Evolutionary conservation across 2,113 vertebrate species (phyloP).

Genomic region (Synodontis membranacea): DNA sequence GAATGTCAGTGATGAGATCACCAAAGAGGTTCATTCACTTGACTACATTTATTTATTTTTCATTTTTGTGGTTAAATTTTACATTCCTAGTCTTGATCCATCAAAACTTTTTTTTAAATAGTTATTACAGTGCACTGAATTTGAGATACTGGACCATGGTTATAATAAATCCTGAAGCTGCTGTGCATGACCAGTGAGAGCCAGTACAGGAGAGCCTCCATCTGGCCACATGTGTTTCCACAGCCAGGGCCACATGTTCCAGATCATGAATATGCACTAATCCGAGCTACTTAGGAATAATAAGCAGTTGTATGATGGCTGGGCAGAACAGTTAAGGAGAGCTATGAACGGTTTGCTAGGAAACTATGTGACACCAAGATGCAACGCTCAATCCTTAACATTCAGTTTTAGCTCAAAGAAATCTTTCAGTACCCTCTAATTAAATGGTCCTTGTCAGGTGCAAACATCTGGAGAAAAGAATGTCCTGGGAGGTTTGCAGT

Average conservation of each 20-base stretch:
- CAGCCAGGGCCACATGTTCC: constrained; percentile 81
- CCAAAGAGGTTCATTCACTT: constrained; percentile 79
- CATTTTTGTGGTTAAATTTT: background rate
- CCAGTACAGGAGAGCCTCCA: constrained; percentile 31
- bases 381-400: background rate
- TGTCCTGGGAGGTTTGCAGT: background rate
- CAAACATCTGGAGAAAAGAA: background rate
- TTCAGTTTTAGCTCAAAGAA: fast-evolving
- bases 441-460: background rate
- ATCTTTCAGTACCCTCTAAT: background rate
- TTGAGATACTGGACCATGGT: background rate
- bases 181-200: constrained; percentile 12
- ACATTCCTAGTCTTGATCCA: background rate
- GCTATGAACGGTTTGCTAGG: background rate
- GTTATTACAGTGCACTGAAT: background rate
- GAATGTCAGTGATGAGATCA: constrained; percentile 55
- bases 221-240: constrained; percentile 66
- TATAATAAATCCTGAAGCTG: background rate
- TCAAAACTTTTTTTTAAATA: background rate
- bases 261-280: constrained; percentile 81
- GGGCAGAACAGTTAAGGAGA: constrained; percentile 72
- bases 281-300: constrained; percentile 14
- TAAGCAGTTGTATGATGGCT: constrained; percentile 80
- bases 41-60: background rate
- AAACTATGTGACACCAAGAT: background rate